Conservation (phyloP, 92 coral and sea anemone species). For the Micromussa lordhowensis region DNA sequence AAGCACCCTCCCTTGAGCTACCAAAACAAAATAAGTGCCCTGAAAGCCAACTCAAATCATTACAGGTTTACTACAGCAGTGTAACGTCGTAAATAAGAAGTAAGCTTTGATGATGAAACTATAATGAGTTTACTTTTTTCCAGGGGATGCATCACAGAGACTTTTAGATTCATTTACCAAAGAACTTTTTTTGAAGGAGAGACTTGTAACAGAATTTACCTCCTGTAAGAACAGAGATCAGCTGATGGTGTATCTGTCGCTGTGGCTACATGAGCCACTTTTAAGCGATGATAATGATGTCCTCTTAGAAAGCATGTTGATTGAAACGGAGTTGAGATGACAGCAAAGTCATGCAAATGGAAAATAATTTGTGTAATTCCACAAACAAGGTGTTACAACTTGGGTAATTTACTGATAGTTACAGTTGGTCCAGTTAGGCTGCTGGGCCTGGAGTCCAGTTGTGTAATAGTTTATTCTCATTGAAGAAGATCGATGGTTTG, state of each 20-base stretch:
- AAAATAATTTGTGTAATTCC: not conserved
- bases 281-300: constrained; percentile 69
- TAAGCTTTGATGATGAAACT: not conserved
- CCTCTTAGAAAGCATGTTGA: constrained; percentile 85
- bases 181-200: constrained; percentile 88
- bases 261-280: constrained; percentile 96
- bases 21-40: too few relatives aligned
- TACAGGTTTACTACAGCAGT: too few relatives aligned
- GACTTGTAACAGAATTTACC: constrained; percentile 73
- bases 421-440: too few relatives aligned
- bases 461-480: too few relatives aligned
- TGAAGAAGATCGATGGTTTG: too few relatives aligned
- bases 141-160: constrained; percentile 81
- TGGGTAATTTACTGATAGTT: too few relatives aligned
- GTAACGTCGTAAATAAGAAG: too few relatives aligned
- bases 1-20: too few relatives aligned
- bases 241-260: constrained; percentile 80
- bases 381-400: too few relatives aligned
- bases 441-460: too few relatives aligned
- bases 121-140: not conserved
- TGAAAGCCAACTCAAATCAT: too few relatives aligned
- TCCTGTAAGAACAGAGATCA: constrained; percentile 76
- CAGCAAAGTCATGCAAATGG: constrained; percentile 29
- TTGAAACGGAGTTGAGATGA: constrained; percentile 84
- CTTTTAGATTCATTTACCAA: constrained; percentile 67